Evolutionary conservation across 2,888 invertebrate genomes (phyloP), one percentile per base, ranked within the genome.

Genomic region (Drosophila koepferae): DNA sequence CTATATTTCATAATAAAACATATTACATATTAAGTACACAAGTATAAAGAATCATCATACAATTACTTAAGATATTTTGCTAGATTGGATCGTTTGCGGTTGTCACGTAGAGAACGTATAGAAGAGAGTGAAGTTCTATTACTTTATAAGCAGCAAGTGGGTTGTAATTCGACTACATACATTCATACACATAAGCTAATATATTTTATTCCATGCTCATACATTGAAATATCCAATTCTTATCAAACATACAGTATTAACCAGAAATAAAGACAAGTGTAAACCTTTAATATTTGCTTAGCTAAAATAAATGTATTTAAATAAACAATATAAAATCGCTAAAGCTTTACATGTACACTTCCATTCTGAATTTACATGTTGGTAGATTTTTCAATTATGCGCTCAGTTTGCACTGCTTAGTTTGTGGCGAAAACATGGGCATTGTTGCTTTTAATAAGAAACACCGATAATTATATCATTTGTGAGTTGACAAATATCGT

Each of bases 171-270:
- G 68, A 75, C 80, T 85, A 81, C 69, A 68, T 44, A 74, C 60
- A 79, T 74, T 64, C 54, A 31, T 67, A 77, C 56, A 64, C 71
- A 79, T 82, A 89, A 72, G 72, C 68, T 75, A 68, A 79, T 59
- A 72, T 51, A 82, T 61, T 85, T 81, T 74, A 88, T 60, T 85
- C 66, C 72, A 79, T 73, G 75, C 65, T 70, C 83, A 82, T 59
- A 60, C 43, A 72, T 68, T 75, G 79, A 68, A 81, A 74, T 81
- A 77, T 63, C 71, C 85, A 63, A 83, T 64, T 68, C 59, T 72
- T 75, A 75, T 68, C 69, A 72, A 79, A 64, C 78, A 84, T 72
- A 86, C 83, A 84, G 83, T 84, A 84, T 84, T 84, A 84, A 79
- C 66, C 66, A 82, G 76, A 72, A 78, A 73, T 84, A 87, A 82